These are phyloP conservation scores for Drosophila testacea DNA, from an alignment of 2,888 invertebrate genomes.

Conservation along the genomic window DNA sequence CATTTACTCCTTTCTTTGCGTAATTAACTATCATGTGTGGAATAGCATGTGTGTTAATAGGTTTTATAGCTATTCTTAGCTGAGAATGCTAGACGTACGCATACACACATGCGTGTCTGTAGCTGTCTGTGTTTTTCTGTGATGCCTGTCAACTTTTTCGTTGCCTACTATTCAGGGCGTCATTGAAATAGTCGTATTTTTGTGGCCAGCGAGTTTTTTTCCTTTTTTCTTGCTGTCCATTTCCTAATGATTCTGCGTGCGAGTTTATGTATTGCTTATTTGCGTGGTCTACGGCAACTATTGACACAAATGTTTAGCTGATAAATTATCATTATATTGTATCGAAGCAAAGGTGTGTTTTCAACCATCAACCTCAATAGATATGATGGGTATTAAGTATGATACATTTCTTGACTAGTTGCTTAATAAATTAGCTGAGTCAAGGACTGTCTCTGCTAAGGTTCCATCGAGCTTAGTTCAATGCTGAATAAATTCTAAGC, in stretches of 20 bases:
- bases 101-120: constrained; percentile 5
- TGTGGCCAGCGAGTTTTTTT: constrained; percentile 13
- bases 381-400: constrained; percentile 13
- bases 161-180: constrained; percentile 73
- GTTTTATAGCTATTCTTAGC: constrained; percentile 19
- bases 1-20: constrained; percentile 3
- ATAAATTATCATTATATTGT: constrained; percentile 19
- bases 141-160: constrained; percentile 28
- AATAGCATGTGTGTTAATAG: constrained; percentile 9
- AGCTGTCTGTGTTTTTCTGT: constrained; percentile 1
- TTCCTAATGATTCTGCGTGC: constrained; percentile 48
- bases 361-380: constrained; percentile 14
- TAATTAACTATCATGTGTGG: constrained; percentile 14
- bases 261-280: constrained; percentile 53
- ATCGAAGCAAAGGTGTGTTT: constrained; percentile 32
- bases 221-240: constrained; percentile 23
- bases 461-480: constrained; percentile 9
- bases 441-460: not conserved
- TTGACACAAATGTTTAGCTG: constrained; percentile 34
- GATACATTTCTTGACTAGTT: constrained; percentile 7
- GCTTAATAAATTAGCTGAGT: constrained; percentile 33
- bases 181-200: constrained; percentile 30
- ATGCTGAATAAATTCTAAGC: constrained; percentile 8
- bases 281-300: constrained; percentile 57
- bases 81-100: not conserved